These are phyloP conservation scores for Marmota flaviventris DNA, from an alignment of 2,113 vertebrate genomes.

Conservation along the genomic window DNA sequence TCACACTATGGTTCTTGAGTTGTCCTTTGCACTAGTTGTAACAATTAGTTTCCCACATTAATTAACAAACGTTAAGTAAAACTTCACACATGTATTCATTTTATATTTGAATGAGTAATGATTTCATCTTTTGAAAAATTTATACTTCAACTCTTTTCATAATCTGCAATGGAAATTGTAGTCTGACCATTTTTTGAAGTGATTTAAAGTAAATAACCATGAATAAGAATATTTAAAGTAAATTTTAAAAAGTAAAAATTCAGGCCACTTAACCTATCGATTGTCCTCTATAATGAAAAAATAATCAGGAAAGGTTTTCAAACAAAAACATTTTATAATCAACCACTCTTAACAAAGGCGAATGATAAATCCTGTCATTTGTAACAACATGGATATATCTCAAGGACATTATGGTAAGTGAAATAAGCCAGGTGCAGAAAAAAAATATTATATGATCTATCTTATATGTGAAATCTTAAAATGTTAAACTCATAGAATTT, in stretches of 20 bases:
- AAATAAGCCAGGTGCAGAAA: neutral
- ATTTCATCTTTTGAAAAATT: conserved; percentile 32
- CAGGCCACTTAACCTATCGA: neutral
- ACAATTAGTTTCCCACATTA: conserved; percentile 17
- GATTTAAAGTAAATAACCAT: conserved; percentile 7
- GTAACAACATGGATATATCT: neutral
- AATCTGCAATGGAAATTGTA: conserved; percentile 47
- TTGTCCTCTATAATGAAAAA: conserved; percentile 1
- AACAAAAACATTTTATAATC: conserved; percentile 27
- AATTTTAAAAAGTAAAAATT: conserved; percentile 11
- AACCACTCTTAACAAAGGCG: neutral
- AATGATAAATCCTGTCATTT: neutral
- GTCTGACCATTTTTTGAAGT: conserved; percentile 13
- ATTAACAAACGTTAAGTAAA: conserved; percentile 41
- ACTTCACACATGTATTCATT: conserved; percentile 11
- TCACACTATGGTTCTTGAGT: neutral
- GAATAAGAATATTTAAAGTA: conserved; percentile 12
- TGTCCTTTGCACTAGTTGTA: neutral
- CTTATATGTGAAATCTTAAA: neutral
- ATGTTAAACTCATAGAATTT: neutral
- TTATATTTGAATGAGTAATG: neutral
- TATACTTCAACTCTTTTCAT: conserved; percentile 42
- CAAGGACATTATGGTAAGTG: neutral
- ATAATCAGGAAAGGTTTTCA: conserved; percentile 30
- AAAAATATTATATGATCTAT: neutral